Percentiles rank a stretch among this genome's conserved stretches.
Conservation (phyloP, 2,113 vertebrate genomes). For the Caloenas nicobarica region DNA sequence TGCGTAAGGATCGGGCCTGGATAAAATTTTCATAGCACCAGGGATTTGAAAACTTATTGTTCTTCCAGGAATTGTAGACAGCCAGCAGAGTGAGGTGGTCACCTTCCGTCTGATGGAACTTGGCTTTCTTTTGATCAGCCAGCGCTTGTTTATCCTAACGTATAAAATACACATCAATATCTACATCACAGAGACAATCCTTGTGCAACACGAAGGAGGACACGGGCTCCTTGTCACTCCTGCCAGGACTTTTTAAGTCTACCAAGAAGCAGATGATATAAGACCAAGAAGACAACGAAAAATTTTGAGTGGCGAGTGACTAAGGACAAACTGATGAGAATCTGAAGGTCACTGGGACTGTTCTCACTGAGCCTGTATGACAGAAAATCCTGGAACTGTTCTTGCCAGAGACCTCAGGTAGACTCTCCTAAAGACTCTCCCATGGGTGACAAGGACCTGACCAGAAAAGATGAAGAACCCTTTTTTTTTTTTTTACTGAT, state of each 20-base stretch:
- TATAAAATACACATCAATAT: not conserved
- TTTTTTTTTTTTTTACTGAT: not conserved
- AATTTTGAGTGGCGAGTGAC: not conserved
- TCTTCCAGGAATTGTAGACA: conserved; percentile 99
- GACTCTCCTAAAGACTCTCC: not conserved
- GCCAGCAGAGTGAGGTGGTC: conserved; percentile 96
- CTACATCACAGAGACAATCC: accelerated
- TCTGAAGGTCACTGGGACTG: not conserved
- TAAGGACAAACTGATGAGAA: not conserved
- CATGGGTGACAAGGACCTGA: not conserved
- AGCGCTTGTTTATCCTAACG: conserved; percentile 95
- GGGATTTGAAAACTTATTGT: conserved; percentile 98
- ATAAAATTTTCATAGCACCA: conserved; percentile 99
- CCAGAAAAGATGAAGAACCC: not conserved
- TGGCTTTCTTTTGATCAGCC: conserved; percentile 98
- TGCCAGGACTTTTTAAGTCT: not conserved
- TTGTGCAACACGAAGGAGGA: accelerated
- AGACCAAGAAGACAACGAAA: not conserved
- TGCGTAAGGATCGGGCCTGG: conserved; percentile 92
- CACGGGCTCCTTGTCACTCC: not conserved
- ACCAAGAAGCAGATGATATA: not conserved
- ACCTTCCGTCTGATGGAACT: conserved; percentile 97
- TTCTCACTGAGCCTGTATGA: not conserved
- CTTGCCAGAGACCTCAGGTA: not conserved
- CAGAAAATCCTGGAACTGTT: not conserved